Base-by-base conservation (phyloP, 1,140 invertebrate genomes). In the Hylaeus anthracinus region DNA sequence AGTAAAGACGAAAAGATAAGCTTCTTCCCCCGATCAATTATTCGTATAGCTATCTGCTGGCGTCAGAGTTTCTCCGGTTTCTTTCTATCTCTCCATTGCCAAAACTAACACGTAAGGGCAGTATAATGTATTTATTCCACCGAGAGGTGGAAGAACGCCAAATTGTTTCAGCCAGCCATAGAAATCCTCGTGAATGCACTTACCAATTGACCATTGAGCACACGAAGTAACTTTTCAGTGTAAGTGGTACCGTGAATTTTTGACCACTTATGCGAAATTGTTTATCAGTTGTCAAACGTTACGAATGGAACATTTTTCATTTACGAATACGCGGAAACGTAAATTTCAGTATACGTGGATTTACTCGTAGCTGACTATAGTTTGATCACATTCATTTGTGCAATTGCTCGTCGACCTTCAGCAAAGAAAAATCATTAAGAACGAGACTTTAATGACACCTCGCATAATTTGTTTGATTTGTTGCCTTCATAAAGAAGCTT, bases 71-170 rank as follows among this genome's bases (percentile, higher is more conserved):
- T 51, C 26, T 9, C 39, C 69, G 58, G 26, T 41, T 26, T 43
- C 8, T 74, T 61, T 61, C 10, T 9, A 8, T 41, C n/a, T 55
- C 51, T n/a, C 9, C 63, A 8, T 69, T 75, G 79, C 55, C 79
- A 80, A 75, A 45, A 56, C 53, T 2, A 48, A 55, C 79, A 53
- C 51, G 60, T 56, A 60, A 12, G 45, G 51, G 12, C 10, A 9
- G 37, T 63, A 60, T 80, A 80, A 80, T 75, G 55, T 75, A 55
- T 75, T 80, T 80, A 66, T 75, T 75, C 55, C 39, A 67, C 64
- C 58, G 64, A 69, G 55, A 43, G 39, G 15, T 80, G 79, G 79
- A 80, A 69, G 56, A 69, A 72, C 65, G 79, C 79, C 79, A 80
- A 80, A 80, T 0, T 75, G 45, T 61, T 55, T 12, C 55, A 41